Evolutionary conservation across 53 echinoderm and acorn worm genomes (phyloP).

Genomic region (Arbacia lixula): DNA sequence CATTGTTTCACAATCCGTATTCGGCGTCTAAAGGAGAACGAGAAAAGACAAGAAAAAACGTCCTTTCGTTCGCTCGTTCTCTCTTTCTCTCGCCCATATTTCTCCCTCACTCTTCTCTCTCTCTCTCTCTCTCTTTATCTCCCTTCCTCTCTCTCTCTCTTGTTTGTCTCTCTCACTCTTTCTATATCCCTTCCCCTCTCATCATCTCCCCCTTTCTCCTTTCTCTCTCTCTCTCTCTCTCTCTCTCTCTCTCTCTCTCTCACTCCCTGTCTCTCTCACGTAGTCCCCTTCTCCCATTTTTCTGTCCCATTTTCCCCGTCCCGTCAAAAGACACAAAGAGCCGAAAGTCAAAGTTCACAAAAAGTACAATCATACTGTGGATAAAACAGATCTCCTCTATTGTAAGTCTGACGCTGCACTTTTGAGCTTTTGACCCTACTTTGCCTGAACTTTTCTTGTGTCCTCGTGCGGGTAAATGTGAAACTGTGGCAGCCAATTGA

Average conservation of each 20-base stretch:
- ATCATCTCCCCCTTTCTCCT: neutral
- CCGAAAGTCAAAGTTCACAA: constrained; percentile 44
- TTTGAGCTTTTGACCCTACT: constrained; percentile 51
- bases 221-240: constrained; percentile 8
- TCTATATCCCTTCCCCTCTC: neutral
- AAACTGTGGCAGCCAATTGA: constrained; percentile 23
- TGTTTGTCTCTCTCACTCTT: neutral
- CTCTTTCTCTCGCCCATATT: neutral
- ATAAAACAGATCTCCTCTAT: constrained; percentile 35
- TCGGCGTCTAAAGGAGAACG: constrained; percentile 20
- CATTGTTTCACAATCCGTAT: constrained; percentile 37
- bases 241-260: constrained; percentile 3
- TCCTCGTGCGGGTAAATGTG: constrained; percentile 15
- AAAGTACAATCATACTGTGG: constrained; percentile 45
- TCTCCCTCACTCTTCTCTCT: neutral
- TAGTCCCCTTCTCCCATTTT: neutral
- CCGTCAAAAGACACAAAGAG: constrained; percentile 19
- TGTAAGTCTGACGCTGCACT: constrained; percentile 43
- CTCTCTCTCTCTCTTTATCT: neutral
- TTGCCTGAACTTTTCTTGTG: constrained; percentile 45
- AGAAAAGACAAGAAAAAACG: constrained; percentile 29
- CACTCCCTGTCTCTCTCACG: neutral
- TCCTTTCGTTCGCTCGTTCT: neutral
- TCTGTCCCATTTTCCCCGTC: neutral
- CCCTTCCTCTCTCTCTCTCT: neutral